A percentile compares a stretch with the other conserved stretches of the same genome.
Conservation (phyloP, 2,113 vertebrate genomes). For the Amblyopsis rosae region DNA sequence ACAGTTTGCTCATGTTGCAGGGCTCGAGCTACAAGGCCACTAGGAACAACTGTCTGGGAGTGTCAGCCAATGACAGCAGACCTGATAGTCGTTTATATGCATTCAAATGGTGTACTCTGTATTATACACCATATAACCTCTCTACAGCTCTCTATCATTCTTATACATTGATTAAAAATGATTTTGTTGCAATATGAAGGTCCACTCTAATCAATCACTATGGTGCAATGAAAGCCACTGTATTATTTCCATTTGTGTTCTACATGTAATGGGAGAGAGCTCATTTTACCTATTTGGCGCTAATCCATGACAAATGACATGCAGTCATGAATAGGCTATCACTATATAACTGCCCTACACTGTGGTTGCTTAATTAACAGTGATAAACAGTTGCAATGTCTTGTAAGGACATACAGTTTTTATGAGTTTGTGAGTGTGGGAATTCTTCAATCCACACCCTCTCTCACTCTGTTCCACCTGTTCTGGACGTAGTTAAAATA, state of each 20-base stretch:
- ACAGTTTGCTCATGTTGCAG: slow-evolving; percentile 83
- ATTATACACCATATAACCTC: background rate
- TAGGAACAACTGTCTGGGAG: slow-evolving; percentile 6
- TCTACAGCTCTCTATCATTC: background rate
- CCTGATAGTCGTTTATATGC: slow-evolving; percentile 20
- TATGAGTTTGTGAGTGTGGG: slow-evolving; percentile 49
- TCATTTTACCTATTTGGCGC: slow-evolving; percentile 44
- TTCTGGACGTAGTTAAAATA: slow-evolving; percentile 57
- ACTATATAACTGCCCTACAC: slow-evolving; percentile 27
- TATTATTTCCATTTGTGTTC: slow-evolving; percentile 54
- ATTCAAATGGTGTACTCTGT: slow-evolving; percentile 7
- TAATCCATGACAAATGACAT: slow-evolving; percentile 48
- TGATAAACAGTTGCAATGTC: slow-evolving; percentile 42
- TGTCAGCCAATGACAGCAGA: slow-evolving; percentile 65
- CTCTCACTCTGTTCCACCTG: slow-evolving; percentile 54
- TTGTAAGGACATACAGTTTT: slow-evolving; percentile 38
- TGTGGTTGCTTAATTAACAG: slow-evolving; percentile 47
- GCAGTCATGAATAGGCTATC: slow-evolving; percentile 17
- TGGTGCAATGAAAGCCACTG: slow-evolving; percentile 54
- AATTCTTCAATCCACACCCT: slow-evolving; percentile 52
- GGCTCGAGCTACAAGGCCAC: slow-evolving; percentile 28
- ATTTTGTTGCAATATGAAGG: background rate
- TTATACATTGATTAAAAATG: background rate
- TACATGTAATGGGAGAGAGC: slow-evolving; percentile 58
- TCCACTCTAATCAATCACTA: background rate